Conservation (phyloP, 2,113 vertebrate species). For the Pampusana beccarii region DNA sequence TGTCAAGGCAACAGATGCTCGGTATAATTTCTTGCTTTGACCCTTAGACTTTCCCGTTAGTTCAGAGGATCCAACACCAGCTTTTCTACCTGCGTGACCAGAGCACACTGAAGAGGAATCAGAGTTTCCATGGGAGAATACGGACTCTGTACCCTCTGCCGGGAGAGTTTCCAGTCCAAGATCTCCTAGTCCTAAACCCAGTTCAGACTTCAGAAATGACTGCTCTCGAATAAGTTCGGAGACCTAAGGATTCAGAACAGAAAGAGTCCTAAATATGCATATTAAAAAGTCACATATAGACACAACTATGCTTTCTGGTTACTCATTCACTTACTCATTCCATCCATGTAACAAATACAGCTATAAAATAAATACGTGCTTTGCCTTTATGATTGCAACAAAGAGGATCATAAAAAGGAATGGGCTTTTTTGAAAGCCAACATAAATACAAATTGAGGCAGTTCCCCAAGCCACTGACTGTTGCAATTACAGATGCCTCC, state of each 20-base stretch:
- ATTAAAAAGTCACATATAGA: neutral
- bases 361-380: conserved; percentile 30
- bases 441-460: conserved; percentile 33
- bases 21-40: conserved; percentile 79
- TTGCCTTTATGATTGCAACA: conserved; percentile 32
- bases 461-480: conserved; percentile 39
- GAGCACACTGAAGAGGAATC: conserved; percentile 83
- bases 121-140: conserved; percentile 78
- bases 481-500: neutral
- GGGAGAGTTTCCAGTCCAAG: conserved; percentile 71
- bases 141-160: conserved; percentile 75
- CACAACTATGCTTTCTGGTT: neutral
- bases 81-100: conserved; percentile 72
- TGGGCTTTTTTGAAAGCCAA: conserved; percentile 25
- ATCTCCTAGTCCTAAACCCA: conserved; percentile 80
- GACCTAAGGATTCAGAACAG: conserved; percentile 78
- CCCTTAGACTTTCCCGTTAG: conserved; percentile 47
- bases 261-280: neutral
- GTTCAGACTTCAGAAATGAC: conserved; percentile 87
- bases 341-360: conserved; percentile 19
- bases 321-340: conserved; percentile 52
- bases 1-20: conserved; percentile 86
- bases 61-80: conserved; percentile 43
- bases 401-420: conserved; percentile 41
- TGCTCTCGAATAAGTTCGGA: conserved; percentile 92